These are phyloP conservation scores for Phaethornis superciliosus DNA, from an alignment of 2,113 vertebrate genomes.

Conservation along the genomic window DNA sequence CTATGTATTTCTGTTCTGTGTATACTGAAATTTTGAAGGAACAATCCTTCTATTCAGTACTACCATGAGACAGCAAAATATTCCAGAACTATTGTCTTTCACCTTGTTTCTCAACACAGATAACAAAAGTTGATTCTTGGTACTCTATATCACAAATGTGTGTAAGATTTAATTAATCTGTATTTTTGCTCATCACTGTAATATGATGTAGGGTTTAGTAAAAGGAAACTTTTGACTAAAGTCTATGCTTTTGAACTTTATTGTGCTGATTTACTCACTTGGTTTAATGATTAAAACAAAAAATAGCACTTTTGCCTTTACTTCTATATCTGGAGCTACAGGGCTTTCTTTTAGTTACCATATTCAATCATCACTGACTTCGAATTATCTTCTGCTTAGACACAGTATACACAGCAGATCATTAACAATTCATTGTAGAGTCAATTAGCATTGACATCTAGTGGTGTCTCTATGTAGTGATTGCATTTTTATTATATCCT, in stretches of 20 bases:
- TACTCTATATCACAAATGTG: not conserved
- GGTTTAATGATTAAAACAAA: not conserved
- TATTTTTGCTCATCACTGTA: not conserved
- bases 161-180: not conserved
- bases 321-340: not conserved
- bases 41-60: not conserved
- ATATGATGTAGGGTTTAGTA: no score
- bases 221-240: not conserved
- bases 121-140: not conserved
- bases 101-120: not conserved
- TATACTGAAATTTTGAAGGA: not conserved
- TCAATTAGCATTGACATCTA: not conserved
- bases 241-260: not conserved
- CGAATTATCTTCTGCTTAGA: not conserved
- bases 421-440: not conserved
- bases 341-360: not conserved
- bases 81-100: not conserved
- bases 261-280: not conserved
- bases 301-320: not conserved
- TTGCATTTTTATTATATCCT: not conserved
- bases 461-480: not conserved
- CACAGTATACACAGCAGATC: not conserved
- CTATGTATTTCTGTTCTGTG: accelerated
- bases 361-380: not conserved
- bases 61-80: not conserved